Evolutionary conservation across 2,797 vertebrate genomes (phyloP).

Genomic region (Falco biarmicus): DNA sequence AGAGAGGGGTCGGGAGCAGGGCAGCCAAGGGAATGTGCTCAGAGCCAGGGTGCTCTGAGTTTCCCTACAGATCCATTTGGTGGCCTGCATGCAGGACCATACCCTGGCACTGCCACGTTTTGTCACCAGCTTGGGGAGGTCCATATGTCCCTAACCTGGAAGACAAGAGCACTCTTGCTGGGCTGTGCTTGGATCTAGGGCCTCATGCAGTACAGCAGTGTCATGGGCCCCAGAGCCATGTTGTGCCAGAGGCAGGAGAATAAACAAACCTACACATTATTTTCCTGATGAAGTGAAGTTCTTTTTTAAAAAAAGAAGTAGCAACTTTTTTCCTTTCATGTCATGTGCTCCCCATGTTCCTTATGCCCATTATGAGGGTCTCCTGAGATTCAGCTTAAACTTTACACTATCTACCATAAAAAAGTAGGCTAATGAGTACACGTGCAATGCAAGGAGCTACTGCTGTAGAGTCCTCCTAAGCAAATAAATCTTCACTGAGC

Average conservation of each 20-base stretch:
- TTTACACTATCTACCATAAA: neutral
- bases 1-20: accelerated
- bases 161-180: neutral
- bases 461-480: neutral
- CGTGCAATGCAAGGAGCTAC: accelerated
- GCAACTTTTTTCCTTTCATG: neutral
- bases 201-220: neutral
- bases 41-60: accelerated
- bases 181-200: neutral
- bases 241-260: neutral
- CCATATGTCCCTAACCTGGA: neutral
- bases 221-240: accelerated
- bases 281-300: neutral
- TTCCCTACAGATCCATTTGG: neutral
- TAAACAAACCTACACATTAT: neutral
- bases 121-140: neutral
- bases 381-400: neutral
- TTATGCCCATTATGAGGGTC: neutral
- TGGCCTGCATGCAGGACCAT: accelerated
- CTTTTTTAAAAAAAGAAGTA: neutral
- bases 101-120: neutral
- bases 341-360: neutral
- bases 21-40: neutral
- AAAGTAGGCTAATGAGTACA: neutral
- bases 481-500: neutral